Conservation (phyloP, 2,888 invertebrate species). For the Nineta flava region DNA sequence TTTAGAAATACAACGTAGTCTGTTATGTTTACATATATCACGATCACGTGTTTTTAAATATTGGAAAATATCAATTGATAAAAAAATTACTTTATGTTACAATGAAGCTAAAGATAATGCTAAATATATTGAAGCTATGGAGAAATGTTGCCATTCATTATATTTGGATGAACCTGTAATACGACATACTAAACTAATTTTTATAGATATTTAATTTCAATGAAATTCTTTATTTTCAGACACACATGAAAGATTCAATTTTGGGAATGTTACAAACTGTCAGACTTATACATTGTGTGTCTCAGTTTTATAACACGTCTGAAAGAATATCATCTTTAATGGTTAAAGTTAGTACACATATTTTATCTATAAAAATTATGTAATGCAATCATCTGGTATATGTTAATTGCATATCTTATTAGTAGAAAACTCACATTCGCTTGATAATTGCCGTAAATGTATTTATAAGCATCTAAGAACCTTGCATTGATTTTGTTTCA, state of each 20-base stretch:
- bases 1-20: constrained; percentile 58
- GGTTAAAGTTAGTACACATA: constrained; percentile 66
- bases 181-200: constrained; percentile 12
- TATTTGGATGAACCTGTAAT: constrained; percentile 81
- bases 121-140: constrained; percentile 85
- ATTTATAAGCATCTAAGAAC: too few species aligned
- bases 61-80: constrained; percentile 67
- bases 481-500: too few species aligned
- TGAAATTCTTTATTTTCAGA: constrained; percentile 27
- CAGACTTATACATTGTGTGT: constrained; percentile 82
- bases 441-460: too few species aligned
- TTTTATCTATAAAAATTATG: too few species aligned
- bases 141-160: constrained; percentile 85
- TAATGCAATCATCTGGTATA: too few species aligned
- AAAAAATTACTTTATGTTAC: constrained; percentile 84
- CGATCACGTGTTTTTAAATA: constrained; percentile 63
- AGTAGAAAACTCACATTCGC: too few species aligned
- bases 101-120: constrained; percentile 94
- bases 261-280: constrained; percentile 83
- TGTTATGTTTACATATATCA: constrained; percentile 57
- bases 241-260: constrained; percentile 80
- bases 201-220: constrained; percentile 1
- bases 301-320: constrained; percentile 91
- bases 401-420: too few species aligned
- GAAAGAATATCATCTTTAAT: constrained; percentile 90